A percentile compares a stretch with the other conserved stretches of the same genome.
Evolutionary conservation across 1,140 invertebrate genomes (phyloP).

Genomic region (Sogatella furcifera): DNA sequence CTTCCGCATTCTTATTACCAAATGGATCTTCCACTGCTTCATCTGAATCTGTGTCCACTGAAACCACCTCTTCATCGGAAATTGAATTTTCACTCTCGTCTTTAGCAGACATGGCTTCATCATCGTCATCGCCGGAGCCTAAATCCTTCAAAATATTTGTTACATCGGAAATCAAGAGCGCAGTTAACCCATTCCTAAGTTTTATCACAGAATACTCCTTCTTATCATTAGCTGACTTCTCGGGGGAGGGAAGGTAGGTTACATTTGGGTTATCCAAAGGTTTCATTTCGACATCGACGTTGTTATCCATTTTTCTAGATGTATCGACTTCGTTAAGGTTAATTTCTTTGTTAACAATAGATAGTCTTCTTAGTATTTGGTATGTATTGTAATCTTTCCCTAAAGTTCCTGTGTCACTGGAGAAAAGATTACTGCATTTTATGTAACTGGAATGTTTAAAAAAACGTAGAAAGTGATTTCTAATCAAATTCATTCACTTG

Average conservation of each 20-base stretch:
- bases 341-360: too few species aligned
- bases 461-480: too few species aligned
- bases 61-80: neutral
- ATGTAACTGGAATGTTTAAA: too few species aligned
- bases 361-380: too few species aligned
- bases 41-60: neutral
- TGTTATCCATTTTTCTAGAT: too few species aligned
- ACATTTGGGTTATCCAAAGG: neutral
- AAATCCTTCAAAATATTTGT: neutral
- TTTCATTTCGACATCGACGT: too few species aligned
- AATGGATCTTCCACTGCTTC: neutral
- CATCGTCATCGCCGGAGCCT: neutral
- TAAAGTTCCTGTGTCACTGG: too few species aligned
- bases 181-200: conserved; percentile 16
- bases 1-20: conserved; percentile 15
- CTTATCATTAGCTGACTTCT: conserved; percentile 11
- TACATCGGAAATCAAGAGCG: conserved; percentile 16
- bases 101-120: neutral
- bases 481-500: too few species aligned
- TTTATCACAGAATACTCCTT: conserved; percentile 21
- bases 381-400: too few species aligned
- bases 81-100: neutral
- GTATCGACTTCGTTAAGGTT: too few species aligned
- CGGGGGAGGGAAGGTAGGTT: conserved; percentile 2
- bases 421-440: too few species aligned